Evolutionary conservation across 1,140 invertebrate species (phyloP).

Genomic region (Macrobrachium nipponense): DNA sequence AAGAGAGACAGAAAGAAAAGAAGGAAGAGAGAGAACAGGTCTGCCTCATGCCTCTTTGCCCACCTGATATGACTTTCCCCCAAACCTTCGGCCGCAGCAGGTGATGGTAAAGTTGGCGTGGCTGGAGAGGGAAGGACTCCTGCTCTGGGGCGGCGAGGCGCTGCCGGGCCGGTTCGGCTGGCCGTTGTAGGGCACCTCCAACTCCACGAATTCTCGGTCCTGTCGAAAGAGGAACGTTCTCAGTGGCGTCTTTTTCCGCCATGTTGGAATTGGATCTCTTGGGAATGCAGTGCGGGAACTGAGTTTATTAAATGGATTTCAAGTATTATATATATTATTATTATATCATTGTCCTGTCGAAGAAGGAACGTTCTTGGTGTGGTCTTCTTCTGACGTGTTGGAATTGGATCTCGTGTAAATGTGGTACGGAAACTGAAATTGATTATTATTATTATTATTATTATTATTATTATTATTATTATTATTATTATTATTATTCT

Average conservation of each 20-base stretch:
- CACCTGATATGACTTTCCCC: slow-evolving; percentile 64
- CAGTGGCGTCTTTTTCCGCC: neutral
- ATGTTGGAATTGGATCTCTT: too few relatives aligned
- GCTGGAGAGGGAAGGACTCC: slow-evolving; percentile 63
- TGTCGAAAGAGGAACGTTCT: slow-evolving; percentile 70
- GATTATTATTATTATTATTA: too few relatives aligned
- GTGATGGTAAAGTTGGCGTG: slow-evolving; percentile 63
- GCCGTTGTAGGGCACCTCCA: slow-evolving; percentile 94
- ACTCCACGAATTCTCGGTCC: slow-evolving; percentile 96
- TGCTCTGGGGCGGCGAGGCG: slow-evolving; percentile 61
- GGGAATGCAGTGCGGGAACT: too few relatives aligned
- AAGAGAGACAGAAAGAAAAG: slow-evolving; percentile 14
- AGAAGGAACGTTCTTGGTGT: slow-evolving; percentile 41
- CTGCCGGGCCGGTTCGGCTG: slow-evolving; percentile 83
- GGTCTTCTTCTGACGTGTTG: too few relatives aligned
- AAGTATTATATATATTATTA: too few relatives aligned
- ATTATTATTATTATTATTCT: too few relatives aligned
- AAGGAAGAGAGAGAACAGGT: slow-evolving; percentile 53
- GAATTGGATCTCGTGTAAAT: too few relatives aligned
- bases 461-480: too few relatives aligned
- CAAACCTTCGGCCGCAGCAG: slow-evolving; percentile 64
- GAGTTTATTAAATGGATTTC: too few relatives aligned
- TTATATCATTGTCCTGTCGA: slow-evolving; percentile 81
- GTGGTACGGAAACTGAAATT: too few relatives aligned
- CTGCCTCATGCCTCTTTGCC: slow-evolving; percentile 61